phyloP scores from a whole-genome alignment of 2,888 invertebrate species.

The Hetaerina titia region DNA sequence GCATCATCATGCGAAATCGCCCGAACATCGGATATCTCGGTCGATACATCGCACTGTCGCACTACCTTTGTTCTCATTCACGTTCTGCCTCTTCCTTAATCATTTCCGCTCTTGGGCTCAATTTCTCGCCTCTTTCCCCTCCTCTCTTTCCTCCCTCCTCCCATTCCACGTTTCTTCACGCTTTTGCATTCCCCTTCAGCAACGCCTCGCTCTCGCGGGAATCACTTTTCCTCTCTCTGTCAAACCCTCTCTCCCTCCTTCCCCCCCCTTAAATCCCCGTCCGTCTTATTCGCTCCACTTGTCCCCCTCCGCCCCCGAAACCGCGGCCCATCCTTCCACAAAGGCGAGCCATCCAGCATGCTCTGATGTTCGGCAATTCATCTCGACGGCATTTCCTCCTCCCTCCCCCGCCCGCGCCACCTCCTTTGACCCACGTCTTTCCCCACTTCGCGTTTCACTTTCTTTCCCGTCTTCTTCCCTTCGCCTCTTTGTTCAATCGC shows the following conservation, averaged over 20 bases:
- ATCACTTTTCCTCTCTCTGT: slow-evolving; percentile 57
- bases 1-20: too few relatives aligned
- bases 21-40: too few relatives aligned
- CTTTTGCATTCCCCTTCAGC: not conserved
- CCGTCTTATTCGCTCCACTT: slow-evolving; percentile 60
- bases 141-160: not conserved
- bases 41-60: too few relatives aligned
- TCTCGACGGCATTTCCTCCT: not conserved
- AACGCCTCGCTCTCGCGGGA: not conserved
- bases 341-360: not conserved
- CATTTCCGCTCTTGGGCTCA: not conserved
- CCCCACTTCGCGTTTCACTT: not conserved
- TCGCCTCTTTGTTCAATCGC: not conserved
- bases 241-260: slow-evolving; percentile 44
- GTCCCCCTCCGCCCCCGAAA: not conserved
- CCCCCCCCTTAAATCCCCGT: slow-evolving; percentile 34
- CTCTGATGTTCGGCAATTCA: not conserved
- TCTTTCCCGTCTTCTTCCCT: not conserved
- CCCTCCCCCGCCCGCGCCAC: not conserved
- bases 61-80: not conserved
- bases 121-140: not conserved
- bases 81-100: not conserved
- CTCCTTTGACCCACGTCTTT: not conserved
- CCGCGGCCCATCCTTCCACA: not conserved
- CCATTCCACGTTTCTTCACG: not conserved